Evolutionary conservation across 2,888 invertebrate genomes (phyloP), one percentile per base, ranked within the genome.

Genomic region (Conchocele bisecta): DNA sequence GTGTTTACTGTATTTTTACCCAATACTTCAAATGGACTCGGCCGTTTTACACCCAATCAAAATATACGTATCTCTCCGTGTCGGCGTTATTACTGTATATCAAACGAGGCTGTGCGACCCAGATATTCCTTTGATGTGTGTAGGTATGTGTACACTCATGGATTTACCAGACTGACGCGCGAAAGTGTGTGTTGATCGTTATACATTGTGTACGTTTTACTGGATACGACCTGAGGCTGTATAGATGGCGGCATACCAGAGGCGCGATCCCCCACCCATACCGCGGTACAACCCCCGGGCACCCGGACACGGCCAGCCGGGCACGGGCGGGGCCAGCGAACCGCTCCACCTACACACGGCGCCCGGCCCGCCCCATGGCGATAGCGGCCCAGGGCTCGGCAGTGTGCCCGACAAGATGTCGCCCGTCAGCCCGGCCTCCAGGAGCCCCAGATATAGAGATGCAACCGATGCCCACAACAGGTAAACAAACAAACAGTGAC

Each of bases 381-480:
- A 66, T 28, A 77, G 73, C 37, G 73, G 64, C 17, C 58, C 67
- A 22, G 70, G 70, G 28, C 54, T 31, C 29, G 58, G 57, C 24
- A 15, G 9, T 26, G 53, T 50, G 35, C 41, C 72, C 26, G 70
- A 56, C n/a, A 56, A 56, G 56, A 56, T 56, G 29, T 56, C 73
- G 39, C 77, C 69, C 15, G 72, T 70, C 28, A 77, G 77, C 33
- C 77, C 77, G 15, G 65, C 77, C 17, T 72, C 73, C 13, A 42
- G 77, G 24, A 77, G 77, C 48, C 77, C 77, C n/a, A 46, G 77
- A 6, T 77, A 77, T 51, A 73, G 70, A 31, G 77, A 77, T 44
- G 39, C 77, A 15, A 73, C 70, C 2, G 77, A 77, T 70, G 77
- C 77, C 9, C 77, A 77, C 24, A 77, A 77, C 51, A 73, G 77